Evolutionary conservation across 2,797 vertebrate genomes (phyloP), one percentile per base, ranked within the genome.

Genomic region (Sandelia bainsii): DNA sequence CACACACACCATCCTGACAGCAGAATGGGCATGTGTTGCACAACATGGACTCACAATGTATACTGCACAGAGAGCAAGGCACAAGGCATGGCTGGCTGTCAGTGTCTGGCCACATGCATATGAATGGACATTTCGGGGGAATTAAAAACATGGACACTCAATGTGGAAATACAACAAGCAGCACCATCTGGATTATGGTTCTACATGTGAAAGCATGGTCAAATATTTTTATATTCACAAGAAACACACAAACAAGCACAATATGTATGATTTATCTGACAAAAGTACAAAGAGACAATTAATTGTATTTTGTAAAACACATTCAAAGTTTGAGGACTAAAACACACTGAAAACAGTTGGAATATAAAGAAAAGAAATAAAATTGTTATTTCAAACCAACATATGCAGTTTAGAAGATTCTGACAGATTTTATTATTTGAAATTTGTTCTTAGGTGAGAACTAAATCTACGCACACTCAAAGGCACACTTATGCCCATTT

Each of bases 61-160:
- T 66, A 72, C 61, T 34, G 68, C 72, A 72, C 52, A 75, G 75
- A 60, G 69, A 77, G 65, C 5, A 40, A 80, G 74, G 72, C 74
- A 89, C 68, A 39, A 88, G 76, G 82, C 84, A 85, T 57, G 83
- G 72, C 84, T 75, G 75, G 69, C 82, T 87, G 84, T 79, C 82
- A 66, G 64, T 74, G 78, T 88, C 80, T 88, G 87, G 81, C 67
- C 87, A 85, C 88, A 91, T 91, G 84, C 89, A 92, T 89, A 92
- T 92, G 80, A 93, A 91, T 85, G 90, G 92, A 91, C 90, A 91
- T 87, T 89, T 84, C 14, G 78, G 72, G 68, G 48, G 75, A 52
- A 69, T 77, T 69, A 79, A 87, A 73, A 56, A 62, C 37, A 12
- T 54, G 85, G 89, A 86, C 84, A 53, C 73, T 82, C 9, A 16